Percentiles rank a stretch among this genome's conserved stretches.
phyloP scores from a whole-genome alignment of 2,888 invertebrate genomes.

The Andrena minutula region DNA sequence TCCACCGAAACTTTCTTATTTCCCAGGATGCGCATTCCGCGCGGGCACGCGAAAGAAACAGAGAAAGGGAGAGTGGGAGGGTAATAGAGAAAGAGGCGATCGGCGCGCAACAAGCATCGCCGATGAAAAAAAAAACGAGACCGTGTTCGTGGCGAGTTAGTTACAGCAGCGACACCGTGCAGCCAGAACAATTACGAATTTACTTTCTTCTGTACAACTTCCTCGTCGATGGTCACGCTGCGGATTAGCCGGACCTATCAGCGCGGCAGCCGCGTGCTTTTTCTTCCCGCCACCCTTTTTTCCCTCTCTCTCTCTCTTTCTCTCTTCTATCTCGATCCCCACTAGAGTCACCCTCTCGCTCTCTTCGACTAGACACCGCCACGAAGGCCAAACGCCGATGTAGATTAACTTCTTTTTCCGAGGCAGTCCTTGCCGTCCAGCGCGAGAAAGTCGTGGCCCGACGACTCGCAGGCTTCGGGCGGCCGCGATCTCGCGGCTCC shows the following conservation, averaged over 20 bases:
- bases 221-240: slow-evolving; percentile 60
- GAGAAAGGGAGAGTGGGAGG: slow-evolving; percentile 30
- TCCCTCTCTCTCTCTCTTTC: neutral
- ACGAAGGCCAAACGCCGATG: slow-evolving; percentile 50
- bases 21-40: slow-evolving; percentile 49
- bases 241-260: slow-evolving; percentile 51
- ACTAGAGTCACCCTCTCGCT: neutral
- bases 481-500: neutral
- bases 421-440: slow-evolving; percentile 47
- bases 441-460: slow-evolving; percentile 50
- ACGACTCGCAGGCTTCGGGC: slow-evolving; percentile 22
- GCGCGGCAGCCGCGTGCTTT: neutral
- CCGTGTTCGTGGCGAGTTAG: slow-evolving; percentile 51
- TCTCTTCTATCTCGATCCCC: slow-evolving; percentile 7
- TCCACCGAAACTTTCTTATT: slow-evolving; percentile 67
- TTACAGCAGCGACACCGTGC: slow-evolving; percentile 54
- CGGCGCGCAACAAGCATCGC: slow-evolving; percentile 50
- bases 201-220: slow-evolving; percentile 70
- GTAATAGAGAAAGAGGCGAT: slow-evolving; percentile 31
- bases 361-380: slow-evolving; percentile 5
- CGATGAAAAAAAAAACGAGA: slow-evolving; percentile 61
- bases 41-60: slow-evolving; percentile 8
- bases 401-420: slow-evolving; percentile 53
- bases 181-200: slow-evolving; percentile 68
- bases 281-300: neutral